Percentiles rank a stretch among this genome's conserved stretches.
phyloP scores from a whole-genome alignment of 2,113 vertebrate genomes.

The Orientallactaga bullata region DNA sequence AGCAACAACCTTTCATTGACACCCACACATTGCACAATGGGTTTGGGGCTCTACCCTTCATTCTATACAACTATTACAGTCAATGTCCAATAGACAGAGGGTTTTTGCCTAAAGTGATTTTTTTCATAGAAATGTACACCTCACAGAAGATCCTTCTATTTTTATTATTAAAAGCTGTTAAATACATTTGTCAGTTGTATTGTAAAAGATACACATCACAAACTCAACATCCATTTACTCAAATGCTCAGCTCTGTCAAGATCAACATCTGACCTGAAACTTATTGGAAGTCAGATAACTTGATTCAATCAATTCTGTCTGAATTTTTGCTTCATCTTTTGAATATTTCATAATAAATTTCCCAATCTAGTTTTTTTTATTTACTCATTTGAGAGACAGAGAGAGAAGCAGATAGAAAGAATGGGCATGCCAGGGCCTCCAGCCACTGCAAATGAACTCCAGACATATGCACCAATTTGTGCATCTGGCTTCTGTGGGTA shows the following conservation, averaged over 20 bases:
- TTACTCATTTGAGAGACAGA: no score
- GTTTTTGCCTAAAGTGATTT: not conserved
- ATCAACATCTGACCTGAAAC: not conserved
- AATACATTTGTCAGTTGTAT: constrained; percentile 8
- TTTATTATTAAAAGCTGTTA: not conserved
- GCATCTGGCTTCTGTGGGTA: no score
- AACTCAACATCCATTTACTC: not conserved
- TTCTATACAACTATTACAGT: not conserved
- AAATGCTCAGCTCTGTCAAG: not conserved
- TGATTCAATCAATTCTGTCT: not conserved
- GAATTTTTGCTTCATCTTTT: constrained; percentile 25
- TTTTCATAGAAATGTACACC: not conserved
- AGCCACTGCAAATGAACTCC: no score
- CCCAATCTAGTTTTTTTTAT: constrained; percentile 8
- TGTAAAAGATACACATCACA: not conserved
- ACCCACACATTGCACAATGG: not conserved
- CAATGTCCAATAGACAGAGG: not conserved
- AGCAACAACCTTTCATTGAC: constrained; percentile 38
- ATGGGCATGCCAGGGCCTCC: no score
- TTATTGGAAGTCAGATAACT: not conserved
- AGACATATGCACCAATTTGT: no score
- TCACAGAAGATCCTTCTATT: not conserved
- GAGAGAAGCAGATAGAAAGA: no score
- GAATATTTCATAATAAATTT: not conserved
- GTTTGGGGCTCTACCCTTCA: not conserved